Conservation (phyloP, 2,113 vertebrate genomes). For the Ellobius talpinus region DNA sequence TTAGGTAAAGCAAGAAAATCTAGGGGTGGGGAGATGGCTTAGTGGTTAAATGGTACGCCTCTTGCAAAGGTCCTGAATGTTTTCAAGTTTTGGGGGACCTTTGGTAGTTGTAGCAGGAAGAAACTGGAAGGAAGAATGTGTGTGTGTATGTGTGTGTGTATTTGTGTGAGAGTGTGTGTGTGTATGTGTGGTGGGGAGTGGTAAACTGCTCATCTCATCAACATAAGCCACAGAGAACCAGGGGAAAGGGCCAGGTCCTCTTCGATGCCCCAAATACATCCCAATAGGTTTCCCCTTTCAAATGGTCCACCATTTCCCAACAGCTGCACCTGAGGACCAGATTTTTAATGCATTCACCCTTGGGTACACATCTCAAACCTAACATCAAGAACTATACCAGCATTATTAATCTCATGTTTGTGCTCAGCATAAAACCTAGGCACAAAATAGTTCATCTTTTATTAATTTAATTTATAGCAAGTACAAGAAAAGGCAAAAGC, state of each 20-base stretch:
- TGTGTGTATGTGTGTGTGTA: neutral
- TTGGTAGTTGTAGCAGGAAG: neutral
- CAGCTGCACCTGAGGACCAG: neutral
- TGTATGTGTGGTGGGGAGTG: neutral
- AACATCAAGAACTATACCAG: neutral
- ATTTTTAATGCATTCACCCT: neutral
- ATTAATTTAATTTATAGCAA: conserved; percentile 29
- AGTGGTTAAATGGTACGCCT: neutral
- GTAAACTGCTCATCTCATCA: neutral
- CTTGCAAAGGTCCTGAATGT: neutral
- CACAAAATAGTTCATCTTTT: neutral
- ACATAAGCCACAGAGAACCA: neutral
- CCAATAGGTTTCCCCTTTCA: neutral
- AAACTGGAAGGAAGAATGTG: neutral
- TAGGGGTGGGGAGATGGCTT: neutral
- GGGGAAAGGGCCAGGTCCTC: neutral
- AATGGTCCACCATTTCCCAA: neutral
- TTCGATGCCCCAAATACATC: neutral
- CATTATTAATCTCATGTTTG: neutral
- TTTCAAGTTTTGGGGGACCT: neutral
- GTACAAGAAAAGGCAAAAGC: neutral
- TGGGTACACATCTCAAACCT: neutral
- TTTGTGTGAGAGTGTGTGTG: neutral
- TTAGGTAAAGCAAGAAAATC: neutral
- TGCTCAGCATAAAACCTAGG: neutral